phyloP scores from a whole-genome alignment of 1,140 invertebrate species.

The Drosophila hydei region DNA sequence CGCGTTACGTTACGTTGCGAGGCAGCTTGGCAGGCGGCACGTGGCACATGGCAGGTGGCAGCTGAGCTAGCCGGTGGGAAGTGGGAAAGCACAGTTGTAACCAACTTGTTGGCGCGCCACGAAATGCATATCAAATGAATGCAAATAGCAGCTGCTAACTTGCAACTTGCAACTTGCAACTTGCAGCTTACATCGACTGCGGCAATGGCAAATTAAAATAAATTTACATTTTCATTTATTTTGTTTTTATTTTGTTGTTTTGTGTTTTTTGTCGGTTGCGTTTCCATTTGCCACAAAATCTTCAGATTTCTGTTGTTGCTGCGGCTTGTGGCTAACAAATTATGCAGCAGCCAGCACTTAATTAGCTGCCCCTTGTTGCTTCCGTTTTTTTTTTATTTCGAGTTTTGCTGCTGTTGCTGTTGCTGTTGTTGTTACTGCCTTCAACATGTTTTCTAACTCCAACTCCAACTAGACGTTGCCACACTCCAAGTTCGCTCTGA shows the following conservation, averaged over 20 bases:
- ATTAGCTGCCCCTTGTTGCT: slow-evolving; percentile 31
- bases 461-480: too few relatives aligned
- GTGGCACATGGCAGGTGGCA: slow-evolving; percentile 16
- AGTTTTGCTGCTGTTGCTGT: slow-evolving; percentile 14
- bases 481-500: background rate
- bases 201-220: slow-evolving; percentile 43
- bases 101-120: slow-evolving; percentile 35
- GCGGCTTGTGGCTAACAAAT: slow-evolving; percentile 39
- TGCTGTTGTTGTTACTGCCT: background rate
- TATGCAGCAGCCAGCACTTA: slow-evolving; percentile 42
- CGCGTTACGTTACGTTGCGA: too few relatives aligned
- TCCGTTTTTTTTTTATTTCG: too few relatives aligned
- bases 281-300: slow-evolving; percentile 20
- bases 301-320: slow-evolving; percentile 14
- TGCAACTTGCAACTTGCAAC: slow-evolving; percentile 4
- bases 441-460: too few relatives aligned
- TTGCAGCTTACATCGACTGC: background rate
- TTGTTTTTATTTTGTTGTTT: slow-evolving; percentile 6
- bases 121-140: slow-evolving; percentile 44
- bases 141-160: slow-evolving; percentile 30
- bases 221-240: slow-evolving; percentile 52
- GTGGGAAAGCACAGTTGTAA: slow-evolving; percentile 19
- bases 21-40: slow-evolving; percentile 1
- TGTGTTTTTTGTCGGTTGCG: slow-evolving; percentile 6
- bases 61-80: background rate